Evolutionary conservation across 2,113 vertebrate genomes (phyloP), one percentile per base, ranked within the genome.

Genomic region (Syrmaticus mikado): DNA sequence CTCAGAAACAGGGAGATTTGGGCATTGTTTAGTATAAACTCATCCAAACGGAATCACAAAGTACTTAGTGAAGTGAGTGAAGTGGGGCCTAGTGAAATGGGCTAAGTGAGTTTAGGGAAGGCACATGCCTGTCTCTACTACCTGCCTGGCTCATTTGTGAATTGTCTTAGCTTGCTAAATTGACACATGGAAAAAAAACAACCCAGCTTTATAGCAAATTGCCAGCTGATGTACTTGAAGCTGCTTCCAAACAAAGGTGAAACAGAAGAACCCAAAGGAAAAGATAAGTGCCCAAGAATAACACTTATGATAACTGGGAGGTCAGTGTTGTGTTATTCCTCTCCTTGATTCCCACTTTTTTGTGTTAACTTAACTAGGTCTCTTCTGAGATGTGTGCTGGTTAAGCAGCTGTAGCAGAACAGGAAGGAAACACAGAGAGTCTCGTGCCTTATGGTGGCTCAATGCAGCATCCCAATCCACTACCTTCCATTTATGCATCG

Each of bases 121-220:
- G 40, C 46, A 50, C 0, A 0, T 46, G 41, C 61, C 36, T 46
- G 10, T 28, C 32, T 38, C 16, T 27, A 13, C 48, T 19, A 9
- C 57, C 43, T 18, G 15, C 13, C 62, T 70, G 36, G 30, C 24
- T 75, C 1, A 0, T 16, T 89, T 1, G 0, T 32, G 12, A 46
- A 18, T 40, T 38, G 16, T n/a, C 27, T n/a, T 41, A 25, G 15
- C 62, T 57, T 70, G 36, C 48, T 75, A 12, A 57, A 84, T n/a
- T 38, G 19, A 17, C 11, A 13, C 20, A 19, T 62, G 8, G 19
- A 57, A 40, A 4, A 40, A 30, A 55, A 55, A 30, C n/a, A 4
- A 40, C 27, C 38, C 19, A 53, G 27, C 27, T 30, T 84, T 40
- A n/a, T 36, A 32, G 53, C 7, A 34, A 8, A 20, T 64, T 85